Percentiles rank a stretch among this genome's conserved stretches.
Evolutionary conservation across 2,113 vertebrate species (phyloP).

Genomic region (Picathartes gymnocephalus): DNA sequence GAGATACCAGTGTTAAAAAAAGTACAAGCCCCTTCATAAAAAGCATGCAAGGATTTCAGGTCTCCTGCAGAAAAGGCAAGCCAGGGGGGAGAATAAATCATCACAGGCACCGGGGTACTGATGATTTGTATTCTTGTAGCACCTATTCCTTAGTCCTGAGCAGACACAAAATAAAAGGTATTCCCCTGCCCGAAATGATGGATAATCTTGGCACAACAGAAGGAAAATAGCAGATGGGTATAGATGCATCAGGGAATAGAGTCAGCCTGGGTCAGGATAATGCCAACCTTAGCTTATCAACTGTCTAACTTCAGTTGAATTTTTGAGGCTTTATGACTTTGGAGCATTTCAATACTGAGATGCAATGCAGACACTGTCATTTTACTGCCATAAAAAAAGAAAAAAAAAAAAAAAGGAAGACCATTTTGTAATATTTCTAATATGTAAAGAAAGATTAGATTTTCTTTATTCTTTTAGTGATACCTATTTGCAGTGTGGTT

Average conservation of each 20-base stretch:
- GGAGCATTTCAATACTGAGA: neutral
- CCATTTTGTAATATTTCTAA: neutral
- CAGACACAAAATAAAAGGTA: slow-evolving; percentile 7
- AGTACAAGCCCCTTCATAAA: neutral
- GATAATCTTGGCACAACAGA: slow-evolving; percentile 28
- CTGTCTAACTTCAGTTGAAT: neutral
- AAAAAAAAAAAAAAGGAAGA: neutral
- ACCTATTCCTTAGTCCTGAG: neutral
- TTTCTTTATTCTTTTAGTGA: neutral
- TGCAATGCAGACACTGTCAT: neutral
- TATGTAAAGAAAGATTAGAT: neutral
- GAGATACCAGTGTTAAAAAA: neutral
- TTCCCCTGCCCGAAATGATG: slow-evolving; percentile 20
- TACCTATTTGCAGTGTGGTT: neutral
- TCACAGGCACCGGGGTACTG: neutral
- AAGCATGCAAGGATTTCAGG: neutral
- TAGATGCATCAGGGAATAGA: neutral
- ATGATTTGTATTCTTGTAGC: slow-evolving; percentile 29
- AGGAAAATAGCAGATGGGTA: slow-evolving; percentile 32
- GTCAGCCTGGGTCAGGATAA: neutral
- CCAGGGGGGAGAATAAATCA: neutral
- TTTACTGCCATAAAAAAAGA: neutral
- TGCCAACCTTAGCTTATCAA: neutral
- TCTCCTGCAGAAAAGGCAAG: neutral
- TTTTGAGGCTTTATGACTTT: slow-evolving; percentile 18